phyloP scores from a whole-genome alignment of 2,888 invertebrate species.

The Troides helena region DNA sequence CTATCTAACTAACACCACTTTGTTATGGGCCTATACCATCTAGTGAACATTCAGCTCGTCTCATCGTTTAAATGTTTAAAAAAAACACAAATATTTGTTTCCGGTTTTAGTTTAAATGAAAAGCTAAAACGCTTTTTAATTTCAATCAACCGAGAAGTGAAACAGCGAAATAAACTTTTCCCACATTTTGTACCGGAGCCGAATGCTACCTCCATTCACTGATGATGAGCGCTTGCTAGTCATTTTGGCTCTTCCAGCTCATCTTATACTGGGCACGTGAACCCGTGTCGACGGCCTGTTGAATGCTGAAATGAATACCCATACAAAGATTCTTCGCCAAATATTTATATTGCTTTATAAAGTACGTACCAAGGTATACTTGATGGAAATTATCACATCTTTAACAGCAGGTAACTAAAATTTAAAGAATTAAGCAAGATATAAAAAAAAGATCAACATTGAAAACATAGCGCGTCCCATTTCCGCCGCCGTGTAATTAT shows the following conservation, averaged over 20 bases:
- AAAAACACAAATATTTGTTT: too few species aligned
- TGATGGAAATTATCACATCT: too few species aligned
- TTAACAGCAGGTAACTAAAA: background rate
- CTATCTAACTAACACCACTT: too few species aligned
- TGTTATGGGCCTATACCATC: too few species aligned
- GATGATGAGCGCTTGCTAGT: too few species aligned
- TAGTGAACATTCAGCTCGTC: too few species aligned
- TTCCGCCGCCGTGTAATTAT: slow-evolving; percentile 24
- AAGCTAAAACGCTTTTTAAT: slow-evolving; percentile 12
- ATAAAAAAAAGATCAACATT: background rate
- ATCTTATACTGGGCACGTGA: too few species aligned
- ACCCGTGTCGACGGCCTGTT: too few species aligned
- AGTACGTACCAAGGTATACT: background rate
- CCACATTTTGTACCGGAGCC: slow-evolving; percentile 7
- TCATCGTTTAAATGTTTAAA: too few species aligned
- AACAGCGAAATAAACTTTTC: slow-evolving; percentile 5
- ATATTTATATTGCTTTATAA: slow-evolving; percentile 14
- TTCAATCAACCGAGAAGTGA: slow-evolving; percentile 7
- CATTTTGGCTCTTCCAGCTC: too few species aligned
- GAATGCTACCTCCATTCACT: too few species aligned
- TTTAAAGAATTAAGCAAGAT: background rate
- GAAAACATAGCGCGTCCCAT: slow-evolving; percentile 22
- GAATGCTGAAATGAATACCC: slow-evolving; percentile 11
- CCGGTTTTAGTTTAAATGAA: too few species aligned
- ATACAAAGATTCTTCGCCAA: slow-evolving; percentile 1